Percentiles rank a stretch among this genome's conserved stretches.
phyloP scores from a whole-genome alignment of 2,888 invertebrate genomes.

The Vannuccia rotundouncinata region DNA sequence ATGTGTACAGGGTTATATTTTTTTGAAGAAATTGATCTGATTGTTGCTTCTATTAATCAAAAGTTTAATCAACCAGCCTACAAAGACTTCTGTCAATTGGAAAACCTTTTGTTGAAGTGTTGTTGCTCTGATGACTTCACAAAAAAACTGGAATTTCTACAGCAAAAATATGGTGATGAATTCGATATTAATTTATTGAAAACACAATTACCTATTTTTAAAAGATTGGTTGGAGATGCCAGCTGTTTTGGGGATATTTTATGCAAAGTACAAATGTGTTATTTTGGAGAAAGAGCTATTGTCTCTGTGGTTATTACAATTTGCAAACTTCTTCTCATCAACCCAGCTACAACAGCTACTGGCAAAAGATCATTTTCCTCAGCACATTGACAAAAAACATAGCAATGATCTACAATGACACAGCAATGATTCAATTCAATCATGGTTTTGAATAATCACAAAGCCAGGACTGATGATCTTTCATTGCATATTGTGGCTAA shows the following conservation, averaged over 20 bases:
- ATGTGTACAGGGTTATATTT: slow-evolving; percentile 19
- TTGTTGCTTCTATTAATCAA: not conserved
- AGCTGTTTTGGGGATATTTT: slow-evolving; percentile 7
- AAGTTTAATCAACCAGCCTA: not conserved
- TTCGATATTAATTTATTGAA: not conserved
- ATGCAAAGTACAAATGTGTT: slow-evolving; percentile 13
- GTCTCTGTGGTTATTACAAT: slow-evolving; percentile 21
- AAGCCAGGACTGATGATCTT: slow-evolving; percentile 10
- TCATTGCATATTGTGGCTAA: slow-evolving; percentile 23
- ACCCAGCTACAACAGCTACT: slow-evolving; percentile 21
- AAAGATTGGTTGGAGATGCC: slow-evolving; percentile 5
- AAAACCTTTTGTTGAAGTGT: not conserved
- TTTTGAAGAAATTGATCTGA: too few species aligned
- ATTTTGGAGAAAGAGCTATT: slow-evolving; percentile 4
- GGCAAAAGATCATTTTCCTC: slow-evolving; percentile 17
- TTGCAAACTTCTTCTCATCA: slow-evolving; percentile 4
- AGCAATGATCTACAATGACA: slow-evolving; percentile 9
- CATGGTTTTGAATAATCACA: slow-evolving; percentile 23
- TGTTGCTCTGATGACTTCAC: not conserved
- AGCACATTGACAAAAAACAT: not conserved
- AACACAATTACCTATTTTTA: slow-evolving; percentile 17
- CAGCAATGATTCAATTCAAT: slow-evolving; percentile 8
- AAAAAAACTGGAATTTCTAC: too few species aligned
- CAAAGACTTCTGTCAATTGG: not conserved
- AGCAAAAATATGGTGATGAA: slow-evolving; percentile 26